Conservation (phyloP, 2,113 vertebrate species). For the Malaclemys terrapin region DNA sequence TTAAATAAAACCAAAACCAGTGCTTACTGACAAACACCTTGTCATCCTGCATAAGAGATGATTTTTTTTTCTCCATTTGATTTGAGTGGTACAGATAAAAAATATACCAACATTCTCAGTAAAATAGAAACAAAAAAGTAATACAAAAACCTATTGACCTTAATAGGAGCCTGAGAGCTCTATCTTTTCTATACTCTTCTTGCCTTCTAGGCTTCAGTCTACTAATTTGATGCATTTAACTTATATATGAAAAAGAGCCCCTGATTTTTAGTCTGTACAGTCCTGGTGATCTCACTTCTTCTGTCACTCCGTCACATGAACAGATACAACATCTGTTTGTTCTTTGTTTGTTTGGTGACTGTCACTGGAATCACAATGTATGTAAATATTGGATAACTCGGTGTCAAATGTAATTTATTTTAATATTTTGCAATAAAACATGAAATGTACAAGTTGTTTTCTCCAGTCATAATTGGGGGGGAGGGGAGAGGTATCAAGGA, state of each 20-base stretch:
- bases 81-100: constrained; percentile 28
- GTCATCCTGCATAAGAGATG: constrained; percentile 7
- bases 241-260: not conserved
- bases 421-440: constrained; percentile 85
- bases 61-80: constrained; percentile 47
- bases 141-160: constrained; percentile 41
- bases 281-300: not conserved
- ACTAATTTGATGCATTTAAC: constrained; percentile 44
- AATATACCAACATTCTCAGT: not conserved
- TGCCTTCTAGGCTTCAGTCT: constrained; percentile 34
- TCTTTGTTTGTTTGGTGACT: constrained; percentile 61
- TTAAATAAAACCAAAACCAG: not conserved
- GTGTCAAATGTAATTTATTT: constrained; percentile 87
- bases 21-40: constrained; percentile 2
- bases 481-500: not conserved
- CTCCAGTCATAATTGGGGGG: not conserved
- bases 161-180: constrained; percentile 2
- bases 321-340: constrained; percentile 13
- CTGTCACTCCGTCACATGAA: constrained; percentile 55
- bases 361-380: constrained; percentile 78
- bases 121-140: constrained; percentile 57
- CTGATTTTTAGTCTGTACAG: constrained; percentile 46
- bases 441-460: constrained; percentile 38
- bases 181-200: constrained; percentile 34
- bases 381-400: constrained; percentile 76